Percentiles rank a stretch among this genome's conserved stretches.
These are phyloP conservation scores for Spilosoma lubricipeda DNA, from an alignment of 2,888 invertebrate genomes.

Conservation along the genomic window DNA sequence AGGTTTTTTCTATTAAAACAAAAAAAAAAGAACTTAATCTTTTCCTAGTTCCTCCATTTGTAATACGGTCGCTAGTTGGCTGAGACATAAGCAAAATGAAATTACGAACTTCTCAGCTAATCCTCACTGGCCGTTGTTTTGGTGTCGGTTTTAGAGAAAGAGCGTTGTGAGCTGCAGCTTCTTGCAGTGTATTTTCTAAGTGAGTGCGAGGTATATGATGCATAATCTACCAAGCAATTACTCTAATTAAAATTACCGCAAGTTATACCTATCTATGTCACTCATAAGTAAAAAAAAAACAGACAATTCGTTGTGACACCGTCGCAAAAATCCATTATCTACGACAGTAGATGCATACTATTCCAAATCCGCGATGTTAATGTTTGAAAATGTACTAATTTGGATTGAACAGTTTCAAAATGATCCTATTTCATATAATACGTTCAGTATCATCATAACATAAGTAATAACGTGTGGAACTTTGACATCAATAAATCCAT, in stretches of 20 bases:
- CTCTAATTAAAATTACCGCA: not conserved
- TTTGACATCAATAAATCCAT: slow-evolving; percentile 24
- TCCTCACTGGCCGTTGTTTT: not conserved
- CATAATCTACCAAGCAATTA: not conserved
- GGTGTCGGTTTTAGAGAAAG: not conserved
- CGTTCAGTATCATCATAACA: not conserved
- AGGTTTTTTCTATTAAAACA: no score
- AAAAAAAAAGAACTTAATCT: no score
- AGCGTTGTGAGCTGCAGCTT: not conserved
- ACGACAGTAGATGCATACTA: no score
- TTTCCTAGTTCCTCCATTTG: no score
- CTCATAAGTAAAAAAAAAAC: not conserved
- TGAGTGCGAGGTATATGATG: not conserved
- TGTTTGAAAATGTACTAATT: not conserved
- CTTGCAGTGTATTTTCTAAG: not conserved
- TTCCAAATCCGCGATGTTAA: no score
- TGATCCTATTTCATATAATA: not conserved
- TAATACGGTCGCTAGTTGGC: no score
- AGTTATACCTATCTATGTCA: not conserved
- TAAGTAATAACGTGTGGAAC: not conserved
- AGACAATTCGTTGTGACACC: not conserved
- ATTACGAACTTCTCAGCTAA: no score
- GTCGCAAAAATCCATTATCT: not conserved
- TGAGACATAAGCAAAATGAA: not conserved
- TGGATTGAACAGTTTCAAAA: not conserved